A percentile compares a stretch with the other conserved stretches of the same genome.
phyloP scores from a whole-genome alignment of 1,140 invertebrate genomes.

The Drosophila melanogaster region Release_6_plus_ISO1_MT NT_033777.3:19088001-19088500 shows the following conservation, averaged over 20 bases:
- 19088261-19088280: slow-evolving; percentile 49
- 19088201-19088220: slow-evolving; percentile 18
- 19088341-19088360: slow-evolving; percentile 19
- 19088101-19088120: slow-evolving; percentile 38
- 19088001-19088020: slow-evolving; percentile 6
- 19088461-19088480: slow-evolving; percentile 43
- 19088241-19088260: slow-evolving; percentile 50
- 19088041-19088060: slow-evolving; percentile 12
- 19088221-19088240: slow-evolving; percentile 22
- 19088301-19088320: slow-evolving; percentile 30
- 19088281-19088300: slow-evolving; percentile 44
- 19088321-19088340: slow-evolving; percentile 18
- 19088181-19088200: slow-evolving; percentile 8
- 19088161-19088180: slow-evolving; percentile 16
- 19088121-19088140: slow-evolving; percentile 36
- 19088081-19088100: slow-evolving; percentile 28
- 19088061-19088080: slow-evolving; percentile 36
- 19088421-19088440: slow-evolving; percentile 30
- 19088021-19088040: slow-evolving; percentile 4
- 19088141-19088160: slow-evolving; percentile 11
- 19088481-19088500: slow-evolving; percentile 33
- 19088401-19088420: slow-evolving; percentile 19
- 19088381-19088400: slow-evolving; percentile 3
- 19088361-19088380: slow-evolving; percentile 60
- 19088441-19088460: slow-evolving; percentile 29